These are phyloP conservation scores for Rhingia rostrata DNA, from an alignment of 2,888 invertebrate species.

Conservation along the genomic window DNA sequence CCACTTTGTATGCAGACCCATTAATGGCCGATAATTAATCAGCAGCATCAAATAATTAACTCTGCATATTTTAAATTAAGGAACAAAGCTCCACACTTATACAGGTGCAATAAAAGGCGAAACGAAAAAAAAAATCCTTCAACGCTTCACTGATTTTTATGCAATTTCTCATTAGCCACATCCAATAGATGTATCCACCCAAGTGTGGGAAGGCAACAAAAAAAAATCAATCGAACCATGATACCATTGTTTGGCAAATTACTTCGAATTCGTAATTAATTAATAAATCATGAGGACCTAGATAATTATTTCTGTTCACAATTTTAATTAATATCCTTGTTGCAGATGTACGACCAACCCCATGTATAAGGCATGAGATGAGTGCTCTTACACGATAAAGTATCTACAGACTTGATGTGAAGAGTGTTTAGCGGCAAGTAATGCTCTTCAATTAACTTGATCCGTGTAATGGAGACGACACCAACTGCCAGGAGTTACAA, in stretches of 20 bases:
- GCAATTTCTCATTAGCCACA: not conserved
- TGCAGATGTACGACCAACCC: conserved; percentile 23
- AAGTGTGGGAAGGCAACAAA: conserved; percentile 5
- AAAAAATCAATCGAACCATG: conserved; percentile 43
- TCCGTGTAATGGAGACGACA: conserved; percentile 53
- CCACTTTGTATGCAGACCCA: conserved; percentile 22
- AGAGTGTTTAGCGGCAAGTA: conserved; percentile 51
- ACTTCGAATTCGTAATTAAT: conserved; percentile 53
- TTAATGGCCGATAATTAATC: conserved; percentile 26
- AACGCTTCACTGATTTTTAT: conserved; percentile 19
- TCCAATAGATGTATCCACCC: not conserved
- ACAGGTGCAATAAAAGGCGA: conserved; percentile 14
- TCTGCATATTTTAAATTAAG: conserved; percentile 47
- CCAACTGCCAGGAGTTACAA: conserved; percentile 42
- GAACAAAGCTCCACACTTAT: not conserved
- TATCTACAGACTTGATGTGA: conserved; percentile 12
- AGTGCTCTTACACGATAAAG: not conserved
- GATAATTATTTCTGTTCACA: conserved; percentile 60
- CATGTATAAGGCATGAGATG: conserved; percentile 11
- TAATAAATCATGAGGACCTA: conserved; percentile 34
- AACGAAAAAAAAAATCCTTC: conserved; percentile 11
- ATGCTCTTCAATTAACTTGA: conserved; percentile 57
- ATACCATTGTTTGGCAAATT: conserved; percentile 51
- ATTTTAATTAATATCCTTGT: conserved; percentile 67
- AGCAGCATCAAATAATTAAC: conserved; percentile 53